Percentiles rank a stretch among this genome's conserved stretches.
Evolutionary conservation across 1,140 invertebrate species (phyloP).

Genomic region (Marisa cornuarietis): DNA sequence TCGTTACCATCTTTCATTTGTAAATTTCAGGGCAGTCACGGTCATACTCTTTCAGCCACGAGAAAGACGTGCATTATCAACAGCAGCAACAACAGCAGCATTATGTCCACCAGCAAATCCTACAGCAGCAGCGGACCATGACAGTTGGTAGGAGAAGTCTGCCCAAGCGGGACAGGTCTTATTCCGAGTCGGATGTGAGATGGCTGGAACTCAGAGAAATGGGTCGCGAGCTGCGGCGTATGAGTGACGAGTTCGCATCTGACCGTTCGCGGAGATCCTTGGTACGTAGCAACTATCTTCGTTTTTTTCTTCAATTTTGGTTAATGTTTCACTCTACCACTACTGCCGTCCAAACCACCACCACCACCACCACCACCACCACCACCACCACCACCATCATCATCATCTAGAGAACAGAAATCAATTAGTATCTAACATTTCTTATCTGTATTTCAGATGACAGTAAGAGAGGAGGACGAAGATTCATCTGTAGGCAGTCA

Average conservation of each 20-base stretch:
- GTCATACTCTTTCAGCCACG: neutral
- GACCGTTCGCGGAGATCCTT: neutral
- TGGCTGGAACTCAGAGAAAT: neutral
- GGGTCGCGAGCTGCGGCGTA: slow-evolving; percentile 19
- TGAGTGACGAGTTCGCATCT: slow-evolving; percentile 24
- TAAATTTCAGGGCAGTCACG: slow-evolving; percentile 1
- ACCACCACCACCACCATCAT: too few species aligned
- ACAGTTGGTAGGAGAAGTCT: neutral
- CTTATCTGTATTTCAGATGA: too few species aligned
- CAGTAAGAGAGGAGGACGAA: too few species aligned
- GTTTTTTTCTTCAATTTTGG: neutral
- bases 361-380: too few species aligned
- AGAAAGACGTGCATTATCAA: neutral
- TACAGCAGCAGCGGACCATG: too few species aligned
- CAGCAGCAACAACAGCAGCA: neutral
- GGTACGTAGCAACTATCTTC: neutral
- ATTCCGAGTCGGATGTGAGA: slow-evolving; percentile 14
- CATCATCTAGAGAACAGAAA: too few species aligned
- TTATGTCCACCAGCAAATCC: neutral
- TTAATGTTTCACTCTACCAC: neutral
- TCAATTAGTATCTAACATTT: too few species aligned
- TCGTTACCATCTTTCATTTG: neutral
- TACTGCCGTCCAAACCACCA: too few species aligned
- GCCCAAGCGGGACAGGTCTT: slow-evolving; percentile 3
- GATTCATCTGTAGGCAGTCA: too few species aligned